Evolutionary conservation across 2,113 vertebrate genomes (phyloP).

Genomic region (Hydrochoerus hydrochaeris): DNA sequence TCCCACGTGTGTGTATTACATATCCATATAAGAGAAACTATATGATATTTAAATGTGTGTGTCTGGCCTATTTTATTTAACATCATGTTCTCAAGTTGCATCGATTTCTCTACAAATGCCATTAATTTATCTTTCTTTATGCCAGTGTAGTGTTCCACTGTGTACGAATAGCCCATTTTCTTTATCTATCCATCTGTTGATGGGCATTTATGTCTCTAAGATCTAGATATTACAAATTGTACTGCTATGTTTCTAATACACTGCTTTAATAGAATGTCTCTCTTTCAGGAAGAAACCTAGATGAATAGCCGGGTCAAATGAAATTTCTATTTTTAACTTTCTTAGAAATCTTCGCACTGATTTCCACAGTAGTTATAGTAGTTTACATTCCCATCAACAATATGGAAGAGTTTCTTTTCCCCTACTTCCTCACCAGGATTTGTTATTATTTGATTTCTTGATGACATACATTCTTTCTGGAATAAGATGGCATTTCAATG

Average conservation of each 20-base stretch:
- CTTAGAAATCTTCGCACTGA: background rate
- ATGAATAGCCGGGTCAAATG: background rate
- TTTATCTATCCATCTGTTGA: background rate
- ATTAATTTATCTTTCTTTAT: background rate
- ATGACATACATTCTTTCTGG: background rate
- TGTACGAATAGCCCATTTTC: background rate
- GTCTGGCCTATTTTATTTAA: background rate
- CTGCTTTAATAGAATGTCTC: background rate
- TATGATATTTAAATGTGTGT: background rate
- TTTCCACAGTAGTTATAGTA: background rate
- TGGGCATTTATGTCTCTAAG: background rate
- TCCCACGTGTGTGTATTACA: background rate
- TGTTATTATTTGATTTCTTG: background rate
- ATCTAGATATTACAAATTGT: background rate
- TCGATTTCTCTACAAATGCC: background rate
- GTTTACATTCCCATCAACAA: background rate
- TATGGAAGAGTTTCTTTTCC: background rate
- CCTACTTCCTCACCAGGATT: background rate
- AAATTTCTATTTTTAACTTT: background rate
- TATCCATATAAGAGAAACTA: background rate
- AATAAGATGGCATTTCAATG: background rate
- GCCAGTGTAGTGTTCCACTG: background rate
- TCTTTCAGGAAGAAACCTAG: background rate
- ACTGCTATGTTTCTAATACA: background rate
- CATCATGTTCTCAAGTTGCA: background rate